Percentiles rank a stretch among this genome's conserved stretches.
These are phyloP conservation scores for Heterotis niloticus DNA, from an alignment of 2,113 vertebrate species.

Conservation along the genomic window DNA sequence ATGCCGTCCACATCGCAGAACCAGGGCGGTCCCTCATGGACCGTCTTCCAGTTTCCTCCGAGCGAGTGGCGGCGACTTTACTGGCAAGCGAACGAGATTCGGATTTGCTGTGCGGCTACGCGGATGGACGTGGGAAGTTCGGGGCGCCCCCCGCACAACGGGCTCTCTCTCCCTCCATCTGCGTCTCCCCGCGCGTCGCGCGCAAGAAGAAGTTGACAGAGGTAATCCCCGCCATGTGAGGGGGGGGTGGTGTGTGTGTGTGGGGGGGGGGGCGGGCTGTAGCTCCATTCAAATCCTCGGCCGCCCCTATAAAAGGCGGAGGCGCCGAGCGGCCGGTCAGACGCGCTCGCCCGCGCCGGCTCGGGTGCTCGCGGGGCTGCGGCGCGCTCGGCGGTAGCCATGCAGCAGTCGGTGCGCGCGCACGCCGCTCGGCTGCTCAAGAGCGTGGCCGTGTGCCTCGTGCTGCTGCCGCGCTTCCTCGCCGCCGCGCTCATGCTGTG, in stretches of 20 bases:
- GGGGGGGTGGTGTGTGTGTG: slow-evolving; percentile 83
- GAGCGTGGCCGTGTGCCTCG: slow-evolving; percentile 82
- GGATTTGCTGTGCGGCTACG: no score
- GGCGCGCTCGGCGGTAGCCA: slow-evolving; percentile 56
- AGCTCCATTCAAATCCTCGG: slow-evolving; percentile 79
- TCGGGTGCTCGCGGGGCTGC: slow-evolving; percentile 57
- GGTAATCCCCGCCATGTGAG: slow-evolving; percentile 93
- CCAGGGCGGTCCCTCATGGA: no score
- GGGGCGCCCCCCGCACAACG: no score
- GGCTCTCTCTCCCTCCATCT: slow-evolving; percentile 16
- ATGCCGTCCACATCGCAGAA: no score
- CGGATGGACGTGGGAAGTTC: slow-evolving; percentile 30
- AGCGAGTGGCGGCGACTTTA: no score
- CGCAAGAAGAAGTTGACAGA: slow-evolving; percentile 53
- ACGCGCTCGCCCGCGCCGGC: slow-evolving; percentile 56
- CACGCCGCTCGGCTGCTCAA: slow-evolving; percentile 80
- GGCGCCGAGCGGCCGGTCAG: slow-evolving; percentile 69
- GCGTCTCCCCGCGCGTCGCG: slow-evolving; percentile 28
- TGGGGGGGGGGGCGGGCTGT: slow-evolving; percentile 78
- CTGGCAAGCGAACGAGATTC: no score
- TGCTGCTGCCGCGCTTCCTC: slow-evolving; percentile 92
- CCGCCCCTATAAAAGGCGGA: slow-evolving; percentile 81
- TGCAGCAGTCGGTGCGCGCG: slow-evolving; percentile 80
- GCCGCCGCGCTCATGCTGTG: slow-evolving; percentile 89
- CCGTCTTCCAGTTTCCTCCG: no score